Evolutionary conservation across 2,113 vertebrate genomes (phyloP), one percentile per base, ranked within the genome.

Genomic region (Azemiops feae): DNA sequence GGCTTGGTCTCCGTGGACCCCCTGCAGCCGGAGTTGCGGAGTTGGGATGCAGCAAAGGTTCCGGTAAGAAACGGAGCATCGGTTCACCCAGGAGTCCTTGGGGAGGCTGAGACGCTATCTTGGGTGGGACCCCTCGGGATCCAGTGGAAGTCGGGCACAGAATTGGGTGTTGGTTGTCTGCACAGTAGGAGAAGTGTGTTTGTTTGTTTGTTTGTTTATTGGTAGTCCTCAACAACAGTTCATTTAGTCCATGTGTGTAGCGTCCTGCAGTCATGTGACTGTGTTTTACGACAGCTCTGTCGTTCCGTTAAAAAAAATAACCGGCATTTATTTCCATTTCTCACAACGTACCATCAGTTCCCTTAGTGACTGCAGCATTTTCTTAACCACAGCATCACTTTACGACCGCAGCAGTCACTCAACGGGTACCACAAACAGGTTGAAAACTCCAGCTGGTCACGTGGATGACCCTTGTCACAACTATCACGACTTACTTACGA

Each of bases 1-100:
- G 0, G 96, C 98, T 25, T 99, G 98, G 99, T 98, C 98, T 0
- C 97, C 98, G 0, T 99, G 99, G 99, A 97, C 98, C 0, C 97
- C 96, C 0, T 99, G 99, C 74, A 98, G 98, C 91, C 97, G 95
- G 16, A 97, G 96, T 89, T 99, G 99, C 89, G 98, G 98, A 25
- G 89, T 95, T 0, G 98, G 98, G 22, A 88, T 98, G 20, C 98
- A 98, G 94, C 97, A 98, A 50, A 97, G 98, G 57, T 99, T 98
- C 97, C 98, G 99, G 99, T 98, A 87, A 58, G 43, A 18, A 20
- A 16, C 0, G 0, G 5, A 0, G 5, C 14, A 0, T 1, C 14
- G 0, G n/a, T 34, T 74, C 16, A 5, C 69, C 69, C 2, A 1
- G 16, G n/a, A 8, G 5, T 20, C 69, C 0, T 39, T 8, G 43